Base-by-base conservation (phyloP, 2,888 invertebrate genomes). In the Callyntrura guangdongensis region DNA sequence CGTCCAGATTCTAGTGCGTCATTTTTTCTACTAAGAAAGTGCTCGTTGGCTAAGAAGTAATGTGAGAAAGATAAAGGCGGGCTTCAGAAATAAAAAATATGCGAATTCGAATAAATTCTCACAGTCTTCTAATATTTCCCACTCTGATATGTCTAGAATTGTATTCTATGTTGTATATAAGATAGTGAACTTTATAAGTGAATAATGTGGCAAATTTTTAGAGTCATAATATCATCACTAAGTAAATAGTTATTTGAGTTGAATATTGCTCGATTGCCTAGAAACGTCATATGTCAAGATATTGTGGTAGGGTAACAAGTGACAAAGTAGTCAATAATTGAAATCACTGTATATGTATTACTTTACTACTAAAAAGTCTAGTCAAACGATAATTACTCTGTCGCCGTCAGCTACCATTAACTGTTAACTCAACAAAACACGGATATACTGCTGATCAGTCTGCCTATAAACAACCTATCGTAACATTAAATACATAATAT, bases 81-180 rank as follows among this genome's bases (percentile, higher is more conserved):
- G 3, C 25, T 72, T 72, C 11, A 14, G 22, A 79, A 79, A 25
- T 53, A 27, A 56, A 72, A 82, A 36, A 61, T 61, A 61, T 36
- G 5, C 27, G 27, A 81, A 81, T 81, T 17, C 25, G 22, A 81
- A 81, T 47, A 25, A 56, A 81, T 59, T 59, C 81, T 87, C 82
- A 82, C 88, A 88, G 88, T 88, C 88, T 88, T 88, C 88, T 82
- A 81, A 36, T 36, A 82, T 88, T 88, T 88, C 82, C 69, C 88
- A 69, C 67, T 72, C 45, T 88, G 88, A 88, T 88, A 88, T 88
- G 88, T 88, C 82, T 88, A 79, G 36, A 64, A 20, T 61, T 67
- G 47, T 67, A 22, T 69, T 69, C 20, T 82, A 36, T 82, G 22
- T 4, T 81, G 64, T 67, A 67, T 49, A 20, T 77, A 77, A 77